Evolutionary conservation across 2,113 vertebrate species (phyloP).

Genomic region (Petrocephalus zakoni): DNA sequence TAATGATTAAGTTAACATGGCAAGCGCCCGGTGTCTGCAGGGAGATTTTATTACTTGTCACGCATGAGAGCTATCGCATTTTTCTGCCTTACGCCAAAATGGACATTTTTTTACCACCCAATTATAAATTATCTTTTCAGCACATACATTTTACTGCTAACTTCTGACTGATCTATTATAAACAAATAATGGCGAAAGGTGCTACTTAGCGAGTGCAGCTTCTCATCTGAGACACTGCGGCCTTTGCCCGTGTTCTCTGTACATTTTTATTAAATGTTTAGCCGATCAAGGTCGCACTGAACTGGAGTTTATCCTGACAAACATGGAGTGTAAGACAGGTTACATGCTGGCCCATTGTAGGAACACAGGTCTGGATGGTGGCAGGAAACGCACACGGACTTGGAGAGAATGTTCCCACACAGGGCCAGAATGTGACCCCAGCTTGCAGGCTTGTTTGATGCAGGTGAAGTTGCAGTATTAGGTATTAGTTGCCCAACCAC

Average conservation of each 20-base stretch:
- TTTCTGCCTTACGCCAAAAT: slow-evolving; percentile 33
- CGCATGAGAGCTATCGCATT: slow-evolving; percentile 41
- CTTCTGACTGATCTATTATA: background rate
- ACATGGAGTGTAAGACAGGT: background rate
- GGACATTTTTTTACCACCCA: background rate
- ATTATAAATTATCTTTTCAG: background rate
- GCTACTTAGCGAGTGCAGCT: background rate
- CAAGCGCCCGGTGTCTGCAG: slow-evolving; percentile 13
- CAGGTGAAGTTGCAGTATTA: background rate
- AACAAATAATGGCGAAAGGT: background rate
- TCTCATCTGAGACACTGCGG: background rate
- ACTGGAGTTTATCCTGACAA: background rate
- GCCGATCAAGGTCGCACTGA: background rate
- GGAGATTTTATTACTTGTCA: slow-evolving; percentile 43
- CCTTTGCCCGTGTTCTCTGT: background rate
- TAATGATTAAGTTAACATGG: slow-evolving; percentile 52
- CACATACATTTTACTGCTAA: background rate
- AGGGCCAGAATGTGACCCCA: background rate
- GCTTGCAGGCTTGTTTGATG: background rate
- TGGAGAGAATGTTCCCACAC: background rate
- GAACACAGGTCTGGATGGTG: background rate
- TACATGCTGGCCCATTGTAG: too few species aligned
- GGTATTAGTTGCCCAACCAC: background rate
- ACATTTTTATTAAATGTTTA: background rate
- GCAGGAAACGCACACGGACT: background rate